phyloP scores from a whole-genome alignment of 2,888 invertebrate genomes.

The Carcina quercana region DNA sequence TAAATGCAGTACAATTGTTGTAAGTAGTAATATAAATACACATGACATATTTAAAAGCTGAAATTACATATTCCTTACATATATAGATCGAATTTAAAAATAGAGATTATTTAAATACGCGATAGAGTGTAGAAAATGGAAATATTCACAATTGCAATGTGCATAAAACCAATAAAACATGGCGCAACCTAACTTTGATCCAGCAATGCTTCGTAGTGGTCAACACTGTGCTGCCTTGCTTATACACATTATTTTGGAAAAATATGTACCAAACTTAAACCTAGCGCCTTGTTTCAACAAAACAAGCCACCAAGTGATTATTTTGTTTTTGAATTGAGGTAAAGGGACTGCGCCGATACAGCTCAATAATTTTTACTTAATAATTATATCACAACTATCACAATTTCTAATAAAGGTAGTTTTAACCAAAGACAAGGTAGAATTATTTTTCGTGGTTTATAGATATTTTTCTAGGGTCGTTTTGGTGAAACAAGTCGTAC shows the following conservation, averaged over 20 bases:
- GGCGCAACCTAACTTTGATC: constrained; percentile 14
- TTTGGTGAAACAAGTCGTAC: constrained; percentile 4
- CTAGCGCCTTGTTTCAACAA: constrained; percentile 5
- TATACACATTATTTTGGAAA: constrained; percentile 3
- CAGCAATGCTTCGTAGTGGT: constrained; percentile 9
- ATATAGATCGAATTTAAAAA: constrained; percentile 3
- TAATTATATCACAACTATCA: no score
- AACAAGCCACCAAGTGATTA: constrained; percentile 3
- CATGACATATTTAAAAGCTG: constrained; percentile 7
- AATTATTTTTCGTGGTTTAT: no score
- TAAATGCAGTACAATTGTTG: constrained; percentile 35
- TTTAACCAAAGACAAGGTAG: no score
- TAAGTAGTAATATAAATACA: constrained; percentile 5
- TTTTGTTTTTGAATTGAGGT: no score
- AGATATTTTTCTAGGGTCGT: no score
- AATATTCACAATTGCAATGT: constrained; percentile 32
- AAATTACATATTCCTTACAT: constrained; percentile 6
- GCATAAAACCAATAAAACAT: constrained; percentile 64
- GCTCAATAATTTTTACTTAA: no score
- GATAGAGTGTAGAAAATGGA: constrained; percentile 72
- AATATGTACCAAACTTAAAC: constrained; percentile 3
- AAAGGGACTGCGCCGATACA: no score
- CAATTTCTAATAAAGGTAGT: no score
- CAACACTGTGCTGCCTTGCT: constrained; percentile 5
- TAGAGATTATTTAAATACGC: constrained; percentile 13